Evolutionary conservation across 37 sponge, comb jelly and placozoan genomes (phyloP).

Genomic region (Aplysina aerophoba): DNA sequence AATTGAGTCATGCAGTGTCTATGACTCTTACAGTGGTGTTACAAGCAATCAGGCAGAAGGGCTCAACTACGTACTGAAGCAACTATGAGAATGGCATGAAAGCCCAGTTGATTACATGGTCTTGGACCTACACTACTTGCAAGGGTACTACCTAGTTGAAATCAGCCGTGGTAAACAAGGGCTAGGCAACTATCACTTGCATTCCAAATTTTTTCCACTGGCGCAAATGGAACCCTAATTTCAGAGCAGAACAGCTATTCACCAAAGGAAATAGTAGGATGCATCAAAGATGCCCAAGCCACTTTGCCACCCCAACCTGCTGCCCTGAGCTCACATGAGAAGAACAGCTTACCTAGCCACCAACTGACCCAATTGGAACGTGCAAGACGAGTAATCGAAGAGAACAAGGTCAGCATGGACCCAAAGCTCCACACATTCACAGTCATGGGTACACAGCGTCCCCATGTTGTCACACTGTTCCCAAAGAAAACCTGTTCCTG

Average conservation of each 20-base stretch:
- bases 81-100: conserved; percentile 40
- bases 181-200: conserved; percentile 35
- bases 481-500: conserved; percentile 46
- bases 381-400: conserved; percentile 39
- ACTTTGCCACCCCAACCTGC: conserved; percentile 17
- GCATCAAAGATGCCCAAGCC: conserved; percentile 18
- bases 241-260: conserved; percentile 21
- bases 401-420: conserved; percentile 39
- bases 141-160: conserved; percentile 39
- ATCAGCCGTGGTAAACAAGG: conserved; percentile 48
- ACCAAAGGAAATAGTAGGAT: conserved; percentile 28
- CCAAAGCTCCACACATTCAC: conserved; percentile 47
- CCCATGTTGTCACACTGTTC: conserved; percentile 41
- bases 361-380: conserved; percentile 41
- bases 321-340: conserved; percentile 12
- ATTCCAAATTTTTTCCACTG: conserved; percentile 19
- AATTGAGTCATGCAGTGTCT: conserved; percentile 33
- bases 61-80: conserved; percentile 43
- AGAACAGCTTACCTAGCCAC: not conserved
- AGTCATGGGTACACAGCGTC: conserved; percentile 29
- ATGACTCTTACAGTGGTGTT: conserved; percentile 44
- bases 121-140: conserved; percentile 37
- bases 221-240: conserved; percentile 20
- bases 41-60: conserved; percentile 53
- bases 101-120: conserved; percentile 45